Conservation (phyloP, 1,140 invertebrate species). For the Popillia japonica region DNA sequence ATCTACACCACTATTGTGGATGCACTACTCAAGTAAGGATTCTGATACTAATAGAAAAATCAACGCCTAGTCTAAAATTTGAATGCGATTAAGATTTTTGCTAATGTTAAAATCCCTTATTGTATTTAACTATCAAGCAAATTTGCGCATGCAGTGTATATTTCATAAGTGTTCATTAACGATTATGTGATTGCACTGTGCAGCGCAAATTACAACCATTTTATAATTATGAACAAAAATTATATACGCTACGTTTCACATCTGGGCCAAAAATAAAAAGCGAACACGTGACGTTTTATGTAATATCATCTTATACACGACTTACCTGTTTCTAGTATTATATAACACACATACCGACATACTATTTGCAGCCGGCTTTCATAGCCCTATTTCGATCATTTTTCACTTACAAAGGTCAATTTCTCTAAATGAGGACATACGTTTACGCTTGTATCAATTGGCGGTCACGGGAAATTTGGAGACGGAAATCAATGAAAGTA, state of each 20-base stretch:
- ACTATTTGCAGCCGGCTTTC: neutral
- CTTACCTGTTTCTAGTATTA: neutral
- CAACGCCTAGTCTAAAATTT: no score
- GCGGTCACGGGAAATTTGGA: conserved; percentile 29
- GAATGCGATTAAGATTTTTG: no score
- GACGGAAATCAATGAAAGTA: conserved; percentile 33
- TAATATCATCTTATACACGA: neutral
- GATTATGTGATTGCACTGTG: no score
- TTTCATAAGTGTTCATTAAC: no score
- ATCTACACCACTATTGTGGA: no score
- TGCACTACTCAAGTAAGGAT: no score
- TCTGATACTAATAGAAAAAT: no score
- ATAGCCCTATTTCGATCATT: neutral
- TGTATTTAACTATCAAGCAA: no score
- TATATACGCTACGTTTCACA: neutral
- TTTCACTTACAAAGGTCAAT: neutral
- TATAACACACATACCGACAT: neutral
- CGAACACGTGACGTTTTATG: neutral
- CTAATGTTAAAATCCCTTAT: no score
- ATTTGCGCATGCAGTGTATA: no score
- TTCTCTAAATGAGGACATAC: neutral
- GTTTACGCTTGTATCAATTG: neutral
- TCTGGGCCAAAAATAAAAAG: neutral
- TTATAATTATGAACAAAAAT: no score
- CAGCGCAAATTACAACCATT: no score